Conservation (phyloP, 92 coral and sea anemone species). For the Umimayanthus chanpuru region DNA sequence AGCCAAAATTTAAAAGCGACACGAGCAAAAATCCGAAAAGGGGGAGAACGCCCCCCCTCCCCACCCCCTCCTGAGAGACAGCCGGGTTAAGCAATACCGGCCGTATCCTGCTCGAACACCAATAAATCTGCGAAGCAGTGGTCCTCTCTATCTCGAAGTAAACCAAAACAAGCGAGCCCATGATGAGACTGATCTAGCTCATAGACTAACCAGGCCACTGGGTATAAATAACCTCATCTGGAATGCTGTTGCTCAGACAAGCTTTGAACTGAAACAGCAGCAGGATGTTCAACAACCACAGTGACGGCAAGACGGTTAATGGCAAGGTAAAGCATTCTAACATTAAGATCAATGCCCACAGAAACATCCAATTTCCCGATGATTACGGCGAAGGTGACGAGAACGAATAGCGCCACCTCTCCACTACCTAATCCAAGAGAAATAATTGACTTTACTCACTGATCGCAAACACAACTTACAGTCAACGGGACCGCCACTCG, state of each 20-base stretch:
- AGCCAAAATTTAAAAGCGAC: too few species aligned
- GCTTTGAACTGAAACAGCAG: too few species aligned
- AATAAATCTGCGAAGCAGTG: background rate
- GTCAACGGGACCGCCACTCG: background rate
- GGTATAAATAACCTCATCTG: background rate
- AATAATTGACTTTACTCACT: background rate
- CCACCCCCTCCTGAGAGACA: too few species aligned
- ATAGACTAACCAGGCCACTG: background rate
- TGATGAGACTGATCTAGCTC: background rate
- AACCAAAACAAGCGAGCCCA: slow-evolving; percentile 12
- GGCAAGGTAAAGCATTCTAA: too few species aligned
- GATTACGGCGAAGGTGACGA: slow-evolving; percentile 6
- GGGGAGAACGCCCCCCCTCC: too few species aligned
- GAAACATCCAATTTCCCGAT: too few species aligned
- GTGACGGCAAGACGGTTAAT: too few species aligned
- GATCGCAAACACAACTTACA: background rate
- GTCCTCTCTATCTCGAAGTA: background rate
- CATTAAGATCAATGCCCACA: too few species aligned
- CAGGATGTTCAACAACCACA: too few species aligned
- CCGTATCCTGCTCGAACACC: background rate
- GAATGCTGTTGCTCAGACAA: background rate
- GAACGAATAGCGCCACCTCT: slow-evolving; percentile 3
- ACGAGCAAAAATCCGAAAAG: too few species aligned
- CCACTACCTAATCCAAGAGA: background rate
- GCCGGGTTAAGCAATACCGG: background rate